phyloP scores from a whole-genome alignment of 30 jellyfish, hydroid and myxozoan genomes.

The Aurelia coerulea region DNA sequence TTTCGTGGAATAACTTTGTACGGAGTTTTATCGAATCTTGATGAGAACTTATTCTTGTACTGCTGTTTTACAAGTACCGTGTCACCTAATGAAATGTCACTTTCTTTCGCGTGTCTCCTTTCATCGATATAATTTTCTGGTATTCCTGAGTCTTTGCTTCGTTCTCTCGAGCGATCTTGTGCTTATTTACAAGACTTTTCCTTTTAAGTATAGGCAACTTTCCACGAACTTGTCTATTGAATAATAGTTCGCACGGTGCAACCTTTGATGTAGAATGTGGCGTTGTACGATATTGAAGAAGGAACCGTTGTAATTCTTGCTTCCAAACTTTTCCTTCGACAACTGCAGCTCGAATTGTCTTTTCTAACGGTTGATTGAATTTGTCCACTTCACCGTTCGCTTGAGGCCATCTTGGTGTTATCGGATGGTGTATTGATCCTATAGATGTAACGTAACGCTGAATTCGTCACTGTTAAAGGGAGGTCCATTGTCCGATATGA shows the following conservation, averaged over 20 bases:
- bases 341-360: constrained; percentile 45
- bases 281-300: constrained; percentile 64
- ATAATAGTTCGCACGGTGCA: constrained; percentile 35
- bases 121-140: constrained; percentile 15
- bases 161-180: constrained; percentile 48
- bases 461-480: constrained; percentile 21
- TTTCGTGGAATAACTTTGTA: constrained; percentile 19
- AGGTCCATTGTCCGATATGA: constrained; percentile 33
- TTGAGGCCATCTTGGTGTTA: constrained; percentile 48
- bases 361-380: constrained; percentile 39
- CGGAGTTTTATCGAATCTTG: constrained; percentile 19
- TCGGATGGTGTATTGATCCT: constrained; percentile 28
- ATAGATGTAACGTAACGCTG: neutral
- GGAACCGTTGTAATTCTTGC: constrained; percentile 54
- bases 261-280: constrained; percentile 53
- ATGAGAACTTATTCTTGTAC: constrained; percentile 23
- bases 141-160: constrained; percentile 30
- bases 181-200: constrained; percentile 28
- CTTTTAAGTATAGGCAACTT: constrained; percentile 20
- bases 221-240: constrained; percentile 31
- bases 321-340: constrained; percentile 63
- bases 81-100: constrained; percentile 12
- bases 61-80: constrained; percentile 25
- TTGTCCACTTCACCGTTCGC: constrained; percentile 54
- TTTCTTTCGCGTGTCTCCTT: constrained; percentile 20